Percentiles rank a stretch among this genome's conserved stretches.
Evolutionary conservation across 2,888 invertebrate species (phyloP).

Genomic region (Brenthis daphne): DNA sequence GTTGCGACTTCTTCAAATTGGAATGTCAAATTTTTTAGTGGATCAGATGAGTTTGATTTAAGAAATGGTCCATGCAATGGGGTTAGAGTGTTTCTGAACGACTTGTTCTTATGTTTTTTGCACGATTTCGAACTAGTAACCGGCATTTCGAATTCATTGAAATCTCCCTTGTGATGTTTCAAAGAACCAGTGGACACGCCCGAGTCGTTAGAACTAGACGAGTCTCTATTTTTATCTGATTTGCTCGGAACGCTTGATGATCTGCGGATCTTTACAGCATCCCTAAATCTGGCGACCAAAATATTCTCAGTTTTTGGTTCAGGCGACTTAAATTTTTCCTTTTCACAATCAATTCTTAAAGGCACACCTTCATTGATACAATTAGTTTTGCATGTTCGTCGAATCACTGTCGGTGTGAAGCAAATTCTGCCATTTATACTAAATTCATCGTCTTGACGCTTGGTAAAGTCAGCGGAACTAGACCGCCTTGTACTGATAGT

Average conservation of each 20-base stretch:
- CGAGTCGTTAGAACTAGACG: slow-evolving; percentile 87
- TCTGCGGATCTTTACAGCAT: slow-evolving; percentile 84
- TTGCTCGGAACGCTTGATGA: slow-evolving; percentile 87
- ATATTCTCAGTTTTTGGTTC: slow-evolving; percentile 70
- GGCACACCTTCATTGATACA: slow-evolving; percentile 65
- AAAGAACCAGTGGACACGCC: slow-evolving; percentile 86
- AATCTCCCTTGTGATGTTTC: slow-evolving; percentile 83
- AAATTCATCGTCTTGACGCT: slow-evolving; percentile 77
- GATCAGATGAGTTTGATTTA: slow-evolving; percentile 85
- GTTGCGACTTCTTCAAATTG: slow-evolving; percentile 84
- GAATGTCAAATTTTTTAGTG: slow-evolving; percentile 83
- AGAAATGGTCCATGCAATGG: slow-evolving; percentile 81
- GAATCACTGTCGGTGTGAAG: slow-evolving; percentile 70
- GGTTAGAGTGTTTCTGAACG: slow-evolving; percentile 69
- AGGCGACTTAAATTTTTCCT: slow-evolving; percentile 69
- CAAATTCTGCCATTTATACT: slow-evolving; percentile 63
- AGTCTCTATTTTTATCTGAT: slow-evolving; percentile 85
- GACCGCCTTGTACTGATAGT: slow-evolving; percentile 78
- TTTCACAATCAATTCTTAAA: slow-evolving; percentile 48
- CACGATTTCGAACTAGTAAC: slow-evolving; percentile 74
- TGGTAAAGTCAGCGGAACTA: slow-evolving; percentile 84
- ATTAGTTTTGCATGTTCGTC: slow-evolving; percentile 65
- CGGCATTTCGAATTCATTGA: slow-evolving; percentile 83
- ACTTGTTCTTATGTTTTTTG: slow-evolving; percentile 74
- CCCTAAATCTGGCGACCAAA: slow-evolving; percentile 72